phyloP scores from a whole-genome alignment of 2,797 vertebrate genomes.

The Cetoscarus ocellatus region DNA sequence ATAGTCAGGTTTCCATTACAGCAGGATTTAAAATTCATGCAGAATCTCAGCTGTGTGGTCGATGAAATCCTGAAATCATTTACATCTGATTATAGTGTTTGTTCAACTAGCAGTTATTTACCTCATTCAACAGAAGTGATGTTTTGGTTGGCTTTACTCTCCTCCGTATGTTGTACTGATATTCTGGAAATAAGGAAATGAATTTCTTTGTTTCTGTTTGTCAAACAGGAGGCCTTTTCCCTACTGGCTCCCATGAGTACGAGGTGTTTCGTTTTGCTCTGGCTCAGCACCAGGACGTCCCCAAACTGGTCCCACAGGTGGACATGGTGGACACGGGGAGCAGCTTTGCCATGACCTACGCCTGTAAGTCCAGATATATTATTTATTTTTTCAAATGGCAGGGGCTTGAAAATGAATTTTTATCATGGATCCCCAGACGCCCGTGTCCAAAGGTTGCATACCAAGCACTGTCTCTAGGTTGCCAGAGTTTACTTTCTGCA shows the following conservation, averaged over 20 bases:
- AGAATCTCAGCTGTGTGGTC: background rate
- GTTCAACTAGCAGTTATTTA: background rate
- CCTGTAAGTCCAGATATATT: constrained; percentile 88
- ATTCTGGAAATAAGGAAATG: background rate
- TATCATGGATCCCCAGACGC: background rate
- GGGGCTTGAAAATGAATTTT: background rate
- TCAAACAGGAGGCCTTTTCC: constrained; percentile 94
- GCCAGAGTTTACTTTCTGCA: background rate
- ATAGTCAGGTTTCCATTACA: no score
- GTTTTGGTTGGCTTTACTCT: background rate
- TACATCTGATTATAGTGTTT: background rate
- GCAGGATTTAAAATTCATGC: background rate
- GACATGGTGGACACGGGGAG: constrained; percentile 98
- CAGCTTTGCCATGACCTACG: constrained; percentile 99
- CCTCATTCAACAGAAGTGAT: no score
- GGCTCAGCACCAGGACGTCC: constrained; percentile 93
- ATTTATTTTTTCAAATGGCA: constrained; percentile 3
- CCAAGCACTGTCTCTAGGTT: background rate
- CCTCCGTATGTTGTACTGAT: background rate
- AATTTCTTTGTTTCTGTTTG: constrained; percentile 13
- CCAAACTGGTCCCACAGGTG: constrained; percentile 96
- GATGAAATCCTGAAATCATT: background rate
- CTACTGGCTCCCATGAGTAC: constrained; percentile 96
- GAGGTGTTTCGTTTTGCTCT: constrained; percentile 97
- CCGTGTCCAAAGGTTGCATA: background rate